These are phyloP conservation scores for Coelopa pilipes DNA, from an alignment of 2,888 invertebrate species.

Conservation along the genomic window DNA sequence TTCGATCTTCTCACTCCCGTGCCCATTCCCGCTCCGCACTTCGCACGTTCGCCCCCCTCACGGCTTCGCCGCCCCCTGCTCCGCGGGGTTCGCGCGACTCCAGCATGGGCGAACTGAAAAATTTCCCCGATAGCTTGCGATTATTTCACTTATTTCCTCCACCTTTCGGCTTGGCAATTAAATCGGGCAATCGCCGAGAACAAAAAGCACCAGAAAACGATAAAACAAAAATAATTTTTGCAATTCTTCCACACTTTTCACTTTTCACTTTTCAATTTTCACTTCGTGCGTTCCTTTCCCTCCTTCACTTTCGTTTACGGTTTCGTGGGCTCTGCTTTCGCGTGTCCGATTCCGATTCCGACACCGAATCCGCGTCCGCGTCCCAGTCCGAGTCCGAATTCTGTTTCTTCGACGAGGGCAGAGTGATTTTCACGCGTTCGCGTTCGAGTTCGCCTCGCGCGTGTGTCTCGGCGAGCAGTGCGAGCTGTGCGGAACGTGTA, in stretches of 20 bases:
- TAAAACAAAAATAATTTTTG: no score
- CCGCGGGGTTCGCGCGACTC: no score
- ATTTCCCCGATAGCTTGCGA: not conserved
- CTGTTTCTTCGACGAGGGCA: not conserved
- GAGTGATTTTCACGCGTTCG: not conserved
- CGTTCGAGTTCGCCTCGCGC: conserved; percentile 25
- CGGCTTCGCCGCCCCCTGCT: not conserved
- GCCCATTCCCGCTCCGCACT: not conserved
- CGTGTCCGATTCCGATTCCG: conserved; percentile 5
- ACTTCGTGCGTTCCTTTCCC: not conserved
- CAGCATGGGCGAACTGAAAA: no score
- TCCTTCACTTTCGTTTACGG: not conserved
- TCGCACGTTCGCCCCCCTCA: not conserved
- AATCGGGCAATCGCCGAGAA: no score
- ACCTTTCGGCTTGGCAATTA: no score
- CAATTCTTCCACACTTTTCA: not conserved
- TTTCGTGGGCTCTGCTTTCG: conserved; percentile 18
- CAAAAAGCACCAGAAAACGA: no score
- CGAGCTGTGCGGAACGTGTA: conserved; percentile 16
- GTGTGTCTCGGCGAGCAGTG: conserved; percentile 33
- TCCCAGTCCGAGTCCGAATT: conserved; percentile 5
- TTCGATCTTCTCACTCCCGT: not conserved
- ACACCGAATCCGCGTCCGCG: not conserved
- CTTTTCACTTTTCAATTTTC: not conserved
- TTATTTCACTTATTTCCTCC: conserved; percentile 4